Base-by-base conservation (phyloP, 2,888 invertebrate species). In the Lordiphosa fenestrarum region DNA sequence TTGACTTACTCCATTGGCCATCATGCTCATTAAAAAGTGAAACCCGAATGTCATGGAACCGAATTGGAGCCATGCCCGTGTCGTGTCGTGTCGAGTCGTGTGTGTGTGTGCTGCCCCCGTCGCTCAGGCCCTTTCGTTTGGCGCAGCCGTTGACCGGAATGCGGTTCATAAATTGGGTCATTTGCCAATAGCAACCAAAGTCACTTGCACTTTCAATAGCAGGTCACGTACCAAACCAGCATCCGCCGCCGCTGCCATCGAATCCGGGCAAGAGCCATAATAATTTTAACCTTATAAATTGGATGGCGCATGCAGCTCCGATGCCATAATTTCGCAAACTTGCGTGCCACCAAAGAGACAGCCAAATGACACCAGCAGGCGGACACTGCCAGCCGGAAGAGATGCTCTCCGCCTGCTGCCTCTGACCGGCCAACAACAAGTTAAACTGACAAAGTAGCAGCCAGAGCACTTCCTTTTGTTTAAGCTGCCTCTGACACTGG, bases 241-340 rank as follows among this genome's bases (percentile, higher is more conserved):
- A 41, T 30, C 42, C 25, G 25, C 39, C 36, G 30, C 49, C 23
- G 15, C 15, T 15, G 15, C 15, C 15, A 39, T 52, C 49, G 12
- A 19, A 46, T 51, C 40, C 60, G 35, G 10, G 41, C 25, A 35
- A 9, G 36, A 44, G 53, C 54, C 53, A 71, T 85, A 81, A 84
- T 76, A 66, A 71, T 82, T 77, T 84, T 82, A 80, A 77, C 83
- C 84, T 71, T 84, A 82, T 78, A 78, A 85, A 84, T 84, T 85
- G 86, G 50, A 41, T 60, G 75, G 62, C 49, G 53, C 52, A 37
- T 48, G 39, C 75, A 23, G 23, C 23, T 23, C 23, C 23, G 23
- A 23, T 23, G 23, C 71, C 69, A 84, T 69, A 84, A 69, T 81
- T 84, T 84, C 71, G 78, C 80, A 84, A 85, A 85, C 86, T 85